A percentile compares a stretch with the other conserved stretches of the same genome.
Evolutionary conservation across 2,888 invertebrate species (phyloP).

Genomic region (Baccha elongata): DNA sequence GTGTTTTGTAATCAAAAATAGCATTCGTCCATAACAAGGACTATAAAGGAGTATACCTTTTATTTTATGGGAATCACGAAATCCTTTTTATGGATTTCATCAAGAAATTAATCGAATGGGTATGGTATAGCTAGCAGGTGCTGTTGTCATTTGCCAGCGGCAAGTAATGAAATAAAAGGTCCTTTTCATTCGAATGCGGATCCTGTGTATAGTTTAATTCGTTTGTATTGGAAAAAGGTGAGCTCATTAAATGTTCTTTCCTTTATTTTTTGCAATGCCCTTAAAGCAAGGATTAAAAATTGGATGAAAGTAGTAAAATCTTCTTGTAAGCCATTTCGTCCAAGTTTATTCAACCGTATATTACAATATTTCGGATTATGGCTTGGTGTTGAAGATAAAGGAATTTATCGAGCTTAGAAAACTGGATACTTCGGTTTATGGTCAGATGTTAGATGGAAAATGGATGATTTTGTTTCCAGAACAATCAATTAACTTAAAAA

Average conservation of each 20-base stretch:
- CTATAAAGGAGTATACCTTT: background rate
- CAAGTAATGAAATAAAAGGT: background rate
- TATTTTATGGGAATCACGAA: constrained; percentile 69
- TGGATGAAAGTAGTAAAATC: background rate
- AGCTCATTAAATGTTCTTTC: constrained; percentile 48
- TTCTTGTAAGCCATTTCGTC: background rate
- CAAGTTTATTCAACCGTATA: background rate
- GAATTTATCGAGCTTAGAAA: background rate
- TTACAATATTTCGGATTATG: background rate
- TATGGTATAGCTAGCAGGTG: background rate
- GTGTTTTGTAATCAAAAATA: constrained; percentile 17
- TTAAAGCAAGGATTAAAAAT: constrained; percentile 11
- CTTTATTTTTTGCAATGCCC: background rate
- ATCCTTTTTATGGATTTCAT: constrained; percentile 65
- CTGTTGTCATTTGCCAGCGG: background rate
- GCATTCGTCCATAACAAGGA: background rate
- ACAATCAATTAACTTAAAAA: too few species aligned
- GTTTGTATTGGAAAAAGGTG: constrained; percentile 55
- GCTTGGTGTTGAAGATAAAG: background rate
- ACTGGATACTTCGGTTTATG: background rate
- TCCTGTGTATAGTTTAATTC: constrained; percentile 35
- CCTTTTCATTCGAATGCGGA: constrained; percentile 15
- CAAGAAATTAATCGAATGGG: constrained; percentile 47
- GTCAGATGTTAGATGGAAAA: background rate
- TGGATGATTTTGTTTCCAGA: background rate